A percentile compares a stretch with the other conserved stretches of the same genome.
phyloP scores from a whole-genome alignment of 2,797 vertebrate species.

The Enteromius trimaculatus region DNA sequence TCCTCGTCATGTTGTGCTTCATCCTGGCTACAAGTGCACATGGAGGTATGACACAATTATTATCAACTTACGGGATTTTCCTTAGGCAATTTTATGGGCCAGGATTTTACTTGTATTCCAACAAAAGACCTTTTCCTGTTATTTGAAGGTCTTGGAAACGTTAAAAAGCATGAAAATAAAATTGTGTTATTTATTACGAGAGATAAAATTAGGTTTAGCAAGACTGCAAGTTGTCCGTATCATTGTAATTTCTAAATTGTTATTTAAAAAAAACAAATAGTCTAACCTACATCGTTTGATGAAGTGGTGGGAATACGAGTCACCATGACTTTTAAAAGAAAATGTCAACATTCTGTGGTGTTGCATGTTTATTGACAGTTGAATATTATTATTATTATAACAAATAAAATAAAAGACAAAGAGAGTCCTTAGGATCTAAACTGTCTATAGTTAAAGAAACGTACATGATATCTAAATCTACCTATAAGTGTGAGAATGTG shows the following conservation, averaged over 20 bases:
- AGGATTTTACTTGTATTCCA: neutral
- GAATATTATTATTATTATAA: neutral
- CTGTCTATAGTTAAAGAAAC: neutral
- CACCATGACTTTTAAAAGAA: neutral
- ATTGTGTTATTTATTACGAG: neutral
- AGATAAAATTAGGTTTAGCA: neutral
- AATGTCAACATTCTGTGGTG: neutral
- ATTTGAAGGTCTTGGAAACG: neutral
- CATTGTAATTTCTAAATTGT: neutral
- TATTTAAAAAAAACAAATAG: neutral
- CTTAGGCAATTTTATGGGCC: neutral
- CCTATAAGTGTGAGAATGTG: neutral
- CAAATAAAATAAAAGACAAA: neutral
- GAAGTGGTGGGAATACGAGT: neutral
- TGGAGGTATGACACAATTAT: slow-evolving; percentile 29
- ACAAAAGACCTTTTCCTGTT: neutral
- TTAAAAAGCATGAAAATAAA: neutral
- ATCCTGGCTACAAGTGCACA: slow-evolving; percentile 29
- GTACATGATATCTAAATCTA: neutral
- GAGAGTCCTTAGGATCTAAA: neutral
- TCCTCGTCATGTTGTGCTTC: slow-evolving; percentile 40
- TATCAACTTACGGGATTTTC: neutral
- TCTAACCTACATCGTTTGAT: neutral
- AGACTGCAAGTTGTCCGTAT: neutral
- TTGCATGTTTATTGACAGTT: neutral